phyloP scores from a whole-genome alignment of 2,888 invertebrate species.

The Buathra laborator region DNA sequence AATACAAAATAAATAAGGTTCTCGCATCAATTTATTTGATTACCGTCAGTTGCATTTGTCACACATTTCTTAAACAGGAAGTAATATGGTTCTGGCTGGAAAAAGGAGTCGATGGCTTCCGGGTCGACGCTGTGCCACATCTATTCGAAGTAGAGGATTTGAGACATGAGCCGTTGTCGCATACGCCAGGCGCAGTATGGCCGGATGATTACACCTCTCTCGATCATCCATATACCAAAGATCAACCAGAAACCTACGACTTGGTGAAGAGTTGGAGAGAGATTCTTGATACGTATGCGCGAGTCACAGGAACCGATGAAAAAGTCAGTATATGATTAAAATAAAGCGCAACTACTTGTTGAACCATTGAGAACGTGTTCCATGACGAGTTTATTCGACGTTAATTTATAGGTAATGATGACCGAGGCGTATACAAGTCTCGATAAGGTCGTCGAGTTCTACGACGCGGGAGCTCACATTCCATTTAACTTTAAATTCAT shows the following conservation, averaged over 20 bases:
- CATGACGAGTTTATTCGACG: background rate
- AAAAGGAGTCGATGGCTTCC: conserved; percentile 94
- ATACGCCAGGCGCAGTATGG: conserved; percentile 81
- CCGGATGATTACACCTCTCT: conserved; percentile 86
- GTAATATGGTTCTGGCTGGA: conserved; percentile 93
- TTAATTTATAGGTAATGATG: conserved; percentile 88
- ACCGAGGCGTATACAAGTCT: conserved; percentile 90
- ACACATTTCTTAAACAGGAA: conserved; percentile 84
- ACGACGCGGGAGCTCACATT: conserved; percentile 90
- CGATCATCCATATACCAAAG: conserved; percentile 88
- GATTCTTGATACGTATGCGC: conserved; percentile 86
- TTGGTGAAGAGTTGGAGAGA: conserved; percentile 87
- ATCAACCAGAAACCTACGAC: conserved; percentile 87
- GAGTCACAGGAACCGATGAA: conserved; percentile 79
- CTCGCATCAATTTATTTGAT: conserved; percentile 1
- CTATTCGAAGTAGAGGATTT: conserved; percentile 88
- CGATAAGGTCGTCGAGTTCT: conserved; percentile 88
- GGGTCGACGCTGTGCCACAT: conserved; percentile 92
- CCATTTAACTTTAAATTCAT: conserved; percentile 93
- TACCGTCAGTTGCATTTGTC: background rate
- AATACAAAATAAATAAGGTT: too few relatives aligned
- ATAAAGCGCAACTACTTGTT: too few relatives aligned
- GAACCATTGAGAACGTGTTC: background rate
- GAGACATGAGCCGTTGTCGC: conserved; percentile 87
- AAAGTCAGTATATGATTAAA: conserved; percentile 74